phyloP scores from a whole-genome alignment of 2,888 invertebrate species.

The Timema podura region DNA sequence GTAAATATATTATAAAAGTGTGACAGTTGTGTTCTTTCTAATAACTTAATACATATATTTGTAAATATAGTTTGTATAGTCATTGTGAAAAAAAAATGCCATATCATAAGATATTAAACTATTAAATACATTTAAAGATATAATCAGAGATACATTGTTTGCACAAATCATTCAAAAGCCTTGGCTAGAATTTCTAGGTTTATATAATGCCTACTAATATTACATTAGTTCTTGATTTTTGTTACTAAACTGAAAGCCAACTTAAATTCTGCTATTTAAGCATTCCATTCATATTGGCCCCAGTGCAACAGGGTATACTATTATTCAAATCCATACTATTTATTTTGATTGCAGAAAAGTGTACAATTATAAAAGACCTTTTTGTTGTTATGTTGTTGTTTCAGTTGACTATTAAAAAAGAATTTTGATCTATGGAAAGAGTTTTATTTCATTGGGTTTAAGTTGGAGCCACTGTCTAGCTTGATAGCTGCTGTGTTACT shows the following conservation, averaged over 20 bases:
- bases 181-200: too few relatives aligned
- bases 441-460: too few relatives aligned
- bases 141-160: not conserved
- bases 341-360: conserved; percentile 13
- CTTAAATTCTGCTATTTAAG: conserved; percentile 1
- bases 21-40: not conserved
- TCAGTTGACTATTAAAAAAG: conserved; percentile 12
- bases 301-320: conserved; percentile 12
- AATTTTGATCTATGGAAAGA: not conserved
- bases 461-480: too few relatives aligned
- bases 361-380: not conserved
- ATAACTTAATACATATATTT: not conserved
- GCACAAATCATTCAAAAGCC: too few relatives aligned
- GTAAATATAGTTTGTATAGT: not conserved
- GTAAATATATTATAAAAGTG: not conserved
- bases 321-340: not conserved
- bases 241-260: not conserved
- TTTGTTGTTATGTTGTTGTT: not conserved
- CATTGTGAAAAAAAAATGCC: not conserved
- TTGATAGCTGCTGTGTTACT: too few relatives aligned
- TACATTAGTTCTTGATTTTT: too few relatives aligned
- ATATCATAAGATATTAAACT: conserved; percentile 9
- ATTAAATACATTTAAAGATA: conserved; percentile 2
- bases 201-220: too few relatives aligned
- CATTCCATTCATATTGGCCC: conserved; percentile 11